A percentile compares a stretch with the other conserved stretches of the same genome.
These are phyloP conservation scores for Callocephalon fimbriatum DNA, from an alignment of 2,113 vertebrate genomes.

Conservation along the genomic window DNA sequence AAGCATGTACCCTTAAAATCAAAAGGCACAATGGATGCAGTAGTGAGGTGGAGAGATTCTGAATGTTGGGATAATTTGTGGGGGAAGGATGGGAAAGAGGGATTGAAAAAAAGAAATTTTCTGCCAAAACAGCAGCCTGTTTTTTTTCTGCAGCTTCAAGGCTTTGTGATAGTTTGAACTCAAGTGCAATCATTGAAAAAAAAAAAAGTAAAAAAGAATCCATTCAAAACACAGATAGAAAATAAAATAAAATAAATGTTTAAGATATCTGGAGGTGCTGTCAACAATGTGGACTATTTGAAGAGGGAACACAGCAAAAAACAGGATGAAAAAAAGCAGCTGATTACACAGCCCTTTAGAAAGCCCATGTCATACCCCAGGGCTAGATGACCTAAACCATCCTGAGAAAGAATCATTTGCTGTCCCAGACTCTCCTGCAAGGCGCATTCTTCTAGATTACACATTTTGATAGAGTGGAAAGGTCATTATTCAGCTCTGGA, in stretches of 20 bases:
- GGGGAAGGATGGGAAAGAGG: background rate
- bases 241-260: background rate
- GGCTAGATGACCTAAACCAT: background rate
- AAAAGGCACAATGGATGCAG: background rate
- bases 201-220: background rate
- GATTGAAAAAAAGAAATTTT: background rate
- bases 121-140: background rate
- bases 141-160: background rate
- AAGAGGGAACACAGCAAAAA: background rate
- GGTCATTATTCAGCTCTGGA: conserved; percentile 26
- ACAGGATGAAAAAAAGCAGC: background rate
- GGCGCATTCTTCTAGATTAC: conserved; percentile 1
- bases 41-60: background rate
- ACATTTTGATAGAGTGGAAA: conserved; percentile 15
- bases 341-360: background rate
- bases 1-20: rapidly evolving
- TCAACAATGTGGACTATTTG: background rate
- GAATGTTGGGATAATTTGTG: background rate
- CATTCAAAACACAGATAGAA: background rate
- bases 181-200: rapidly evolving
- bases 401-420: background rate
- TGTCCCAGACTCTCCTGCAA: background rate
- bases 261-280: background rate
- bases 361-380: background rate
- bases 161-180: background rate